These are phyloP conservation scores for Apamea sordens DNA, from an alignment of 2,888 invertebrate genomes.

Conservation along the genomic window DNA sequence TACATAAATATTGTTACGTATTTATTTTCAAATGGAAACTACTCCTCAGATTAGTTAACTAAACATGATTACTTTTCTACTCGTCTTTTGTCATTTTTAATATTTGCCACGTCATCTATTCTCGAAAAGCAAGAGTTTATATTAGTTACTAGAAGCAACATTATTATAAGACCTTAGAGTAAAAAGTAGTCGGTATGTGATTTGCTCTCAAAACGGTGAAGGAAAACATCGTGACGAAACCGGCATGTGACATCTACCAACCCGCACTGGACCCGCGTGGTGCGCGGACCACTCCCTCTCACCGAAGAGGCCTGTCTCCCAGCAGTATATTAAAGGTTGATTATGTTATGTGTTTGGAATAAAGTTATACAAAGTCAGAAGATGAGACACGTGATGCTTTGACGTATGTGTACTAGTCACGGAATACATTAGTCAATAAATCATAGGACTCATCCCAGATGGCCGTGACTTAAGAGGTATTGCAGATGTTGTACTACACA, in stretches of 20 bases:
- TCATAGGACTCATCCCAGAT: neutral
- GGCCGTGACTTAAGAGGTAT: neutral
- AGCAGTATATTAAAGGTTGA: neutral
- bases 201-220: neutral
- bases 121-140: neutral
- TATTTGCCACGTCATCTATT: neutral
- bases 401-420: neutral
- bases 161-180: neutral
- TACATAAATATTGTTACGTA: neutral
- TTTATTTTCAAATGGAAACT: conserved; percentile 4
- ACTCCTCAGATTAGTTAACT: conserved; percentile 1
- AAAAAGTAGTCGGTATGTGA: neutral
- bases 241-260: neutral
- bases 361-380: neutral
- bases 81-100: neutral
- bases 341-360: neutral
- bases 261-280: neutral
- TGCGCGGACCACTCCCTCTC: neutral
- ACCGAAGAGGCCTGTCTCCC: neutral
- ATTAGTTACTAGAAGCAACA: neutral
- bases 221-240: neutral
- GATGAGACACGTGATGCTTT: neutral
- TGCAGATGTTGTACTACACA: conserved; percentile 3
- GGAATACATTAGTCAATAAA: neutral
- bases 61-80: neutral